Percentiles rank a stretch among this genome's conserved stretches.
phyloP scores from a whole-genome alignment of 37 sponge, comb jelly and placozoan species.

The Haliclona indistincta region DNA sequence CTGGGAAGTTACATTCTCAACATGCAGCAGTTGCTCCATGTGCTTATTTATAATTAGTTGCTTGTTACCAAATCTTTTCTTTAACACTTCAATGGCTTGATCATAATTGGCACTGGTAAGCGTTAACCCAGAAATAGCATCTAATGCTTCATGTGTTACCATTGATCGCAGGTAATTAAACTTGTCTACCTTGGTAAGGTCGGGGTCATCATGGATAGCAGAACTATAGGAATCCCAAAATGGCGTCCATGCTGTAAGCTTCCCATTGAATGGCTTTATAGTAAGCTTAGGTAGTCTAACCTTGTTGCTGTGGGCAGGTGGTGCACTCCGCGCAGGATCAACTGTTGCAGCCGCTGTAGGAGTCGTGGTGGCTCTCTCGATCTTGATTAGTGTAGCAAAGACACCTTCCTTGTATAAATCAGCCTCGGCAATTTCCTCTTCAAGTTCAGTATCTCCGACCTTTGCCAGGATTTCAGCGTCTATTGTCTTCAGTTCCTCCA shows the following conservation, averaged over 20 bases:
- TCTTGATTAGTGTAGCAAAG: not conserved
- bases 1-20: conserved; percentile 6
- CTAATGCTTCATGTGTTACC: not conserved
- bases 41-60: conserved; percentile 31
- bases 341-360: not conserved
- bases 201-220: conserved; percentile 4
- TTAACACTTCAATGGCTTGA: conserved; percentile 24
- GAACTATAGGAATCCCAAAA: conserved; percentile 33
- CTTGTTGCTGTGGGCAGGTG: not conserved
- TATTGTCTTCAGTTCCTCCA: conserved; percentile 16
- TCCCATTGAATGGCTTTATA: conserved; percentile 30
- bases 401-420: conserved; percentile 10
- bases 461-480: conserved; percentile 26
- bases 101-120: conserved; percentile 18
- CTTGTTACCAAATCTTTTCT: conserved; percentile 37
- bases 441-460: conserved; percentile 17
- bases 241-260: conserved; percentile 29
- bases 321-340: not conserved
- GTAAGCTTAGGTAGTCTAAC: conserved; percentile 23
- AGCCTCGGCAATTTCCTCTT: conserved; percentile 30
- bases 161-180: conserved; percentile 33
- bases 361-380: not conserved
- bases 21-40: conserved; percentile 27
- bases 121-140: conserved; percentile 23
- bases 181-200: conserved; percentile 29